Evolutionary conservation across 2,113 vertebrate genomes (phyloP).

Genomic region (Panthera tigris): DNA sequence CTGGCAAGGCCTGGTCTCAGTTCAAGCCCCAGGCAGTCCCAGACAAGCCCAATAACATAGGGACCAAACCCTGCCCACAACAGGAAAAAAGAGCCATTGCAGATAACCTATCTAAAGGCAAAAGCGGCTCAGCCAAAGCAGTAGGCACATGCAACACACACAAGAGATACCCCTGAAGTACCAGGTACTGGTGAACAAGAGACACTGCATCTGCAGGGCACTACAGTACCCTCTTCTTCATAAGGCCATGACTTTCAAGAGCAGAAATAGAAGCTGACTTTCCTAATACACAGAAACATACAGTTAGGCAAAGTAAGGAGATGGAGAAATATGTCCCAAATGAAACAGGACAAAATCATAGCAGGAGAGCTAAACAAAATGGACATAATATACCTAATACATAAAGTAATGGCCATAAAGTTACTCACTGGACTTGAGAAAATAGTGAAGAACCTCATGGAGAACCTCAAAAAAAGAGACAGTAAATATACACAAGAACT

Average conservation of each 20-base stretch:
- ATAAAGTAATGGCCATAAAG: background rate
- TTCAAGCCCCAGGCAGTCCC: background rate
- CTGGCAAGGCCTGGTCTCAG: background rate
- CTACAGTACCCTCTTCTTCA: background rate
- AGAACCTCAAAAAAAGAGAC: background rate
- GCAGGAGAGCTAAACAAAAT: background rate
- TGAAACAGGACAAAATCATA: background rate
- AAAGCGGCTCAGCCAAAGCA: background rate
- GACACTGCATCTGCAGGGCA: background rate
- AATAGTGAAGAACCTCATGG: background rate
- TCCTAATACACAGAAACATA: background rate
- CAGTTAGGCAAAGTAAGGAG: background rate
- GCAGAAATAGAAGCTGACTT: background rate
- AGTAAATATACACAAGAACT: background rate
- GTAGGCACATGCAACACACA: background rate
- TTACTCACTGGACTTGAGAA: background rate
- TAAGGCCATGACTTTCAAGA: background rate
- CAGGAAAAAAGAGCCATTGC: background rate
- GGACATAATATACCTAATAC: background rate
- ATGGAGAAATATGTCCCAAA: background rate
- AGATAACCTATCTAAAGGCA: background rate
- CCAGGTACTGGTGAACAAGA: background rate
- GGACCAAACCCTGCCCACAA: background rate
- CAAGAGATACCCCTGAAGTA: background rate
- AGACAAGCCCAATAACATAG: background rate